Evolutionary conservation across 2,888 invertebrate species (phyloP).

Genomic region (Volucella bombylans): DNA sequence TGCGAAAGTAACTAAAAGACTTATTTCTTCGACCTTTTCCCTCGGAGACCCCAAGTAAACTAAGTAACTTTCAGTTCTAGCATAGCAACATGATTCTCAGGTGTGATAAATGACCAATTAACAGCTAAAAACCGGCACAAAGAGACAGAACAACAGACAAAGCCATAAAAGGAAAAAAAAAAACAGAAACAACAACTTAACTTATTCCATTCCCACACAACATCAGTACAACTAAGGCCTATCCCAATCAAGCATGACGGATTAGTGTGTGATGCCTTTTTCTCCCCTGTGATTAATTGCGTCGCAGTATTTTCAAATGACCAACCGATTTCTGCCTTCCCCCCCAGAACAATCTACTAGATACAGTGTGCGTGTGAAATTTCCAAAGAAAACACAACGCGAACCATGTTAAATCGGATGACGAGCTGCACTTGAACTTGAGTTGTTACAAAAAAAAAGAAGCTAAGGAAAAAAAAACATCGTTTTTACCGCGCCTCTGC

Average conservation of each 20-base stretch:
- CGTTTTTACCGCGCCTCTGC: slow-evolving; percentile 12
- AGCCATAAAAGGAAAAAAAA: not conserved
- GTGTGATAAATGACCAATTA: slow-evolving; percentile 59
- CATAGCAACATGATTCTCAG: slow-evolving; percentile 1
- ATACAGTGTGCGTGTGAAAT: slow-evolving; percentile 41
- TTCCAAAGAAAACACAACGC: slow-evolving; percentile 12
- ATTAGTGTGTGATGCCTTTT: slow-evolving; percentile 31
- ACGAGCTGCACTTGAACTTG: slow-evolving; percentile 69
- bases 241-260: slow-evolving; percentile 53
- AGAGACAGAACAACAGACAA: too few relatives aligned
- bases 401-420: slow-evolving; percentile 24
- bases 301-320: slow-evolving; percentile 44
- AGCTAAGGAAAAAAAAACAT: not conserved
- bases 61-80: not conserved
- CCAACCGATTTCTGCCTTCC: slow-evolving; percentile 16
- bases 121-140: slow-evolving; percentile 1
- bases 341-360: not conserved
- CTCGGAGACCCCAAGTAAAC: not conserved
- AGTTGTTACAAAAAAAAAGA: not conserved
- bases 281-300: slow-evolving; percentile 60
- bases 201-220: slow-evolving; percentile 38
- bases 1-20: not conserved
- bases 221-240: not conserved
- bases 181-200: not conserved
- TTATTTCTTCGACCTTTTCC: not conserved